Evolutionary conservation across 92 coral and sea anemone species (phyloP).

Genomic region (Metridium senile): DNA sequence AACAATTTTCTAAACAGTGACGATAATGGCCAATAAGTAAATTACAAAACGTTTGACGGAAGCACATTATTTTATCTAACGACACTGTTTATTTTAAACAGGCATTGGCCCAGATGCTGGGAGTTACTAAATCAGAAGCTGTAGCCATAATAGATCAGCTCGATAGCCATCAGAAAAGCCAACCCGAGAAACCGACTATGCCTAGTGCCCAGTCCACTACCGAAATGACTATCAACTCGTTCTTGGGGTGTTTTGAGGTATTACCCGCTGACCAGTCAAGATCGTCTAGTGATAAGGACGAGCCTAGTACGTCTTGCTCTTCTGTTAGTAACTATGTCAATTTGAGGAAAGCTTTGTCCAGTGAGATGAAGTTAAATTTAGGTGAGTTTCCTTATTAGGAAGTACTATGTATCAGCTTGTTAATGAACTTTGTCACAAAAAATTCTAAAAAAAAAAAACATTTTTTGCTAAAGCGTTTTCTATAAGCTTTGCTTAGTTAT

Average conservation of each 20-base stretch:
- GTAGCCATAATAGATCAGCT: slow-evolving; percentile 63
- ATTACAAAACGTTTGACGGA: too few relatives aligned
- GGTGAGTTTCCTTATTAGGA: slow-evolving; percentile 46
- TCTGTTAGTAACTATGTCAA: slow-evolving; percentile 25
- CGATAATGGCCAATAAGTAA: too few relatives aligned
- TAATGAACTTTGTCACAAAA: too few relatives aligned
- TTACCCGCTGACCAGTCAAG: slow-evolving; percentile 39
- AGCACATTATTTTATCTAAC: too few relatives aligned
- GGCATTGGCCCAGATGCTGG: slow-evolving; percentile 74
- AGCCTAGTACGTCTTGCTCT: slow-evolving; percentile 50
- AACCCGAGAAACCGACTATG: slow-evolving; percentile 16
- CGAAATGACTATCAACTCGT: slow-evolving; percentile 62
- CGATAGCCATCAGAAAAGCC: slow-evolving; percentile 31
- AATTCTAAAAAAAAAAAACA: too few relatives aligned
- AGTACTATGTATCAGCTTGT: neutral
- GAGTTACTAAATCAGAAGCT: slow-evolving; percentile 86
- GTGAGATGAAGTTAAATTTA: slow-evolving; percentile 63
- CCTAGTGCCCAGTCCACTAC: slow-evolving; percentile 21
- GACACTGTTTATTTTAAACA: too few relatives aligned
- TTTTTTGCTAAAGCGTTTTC: too few relatives aligned
- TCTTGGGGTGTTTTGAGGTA: slow-evolving; percentile 91
- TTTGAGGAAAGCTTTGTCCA: slow-evolving; percentile 72
- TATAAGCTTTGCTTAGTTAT: too few relatives aligned
- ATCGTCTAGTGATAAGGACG: slow-evolving; percentile 31
- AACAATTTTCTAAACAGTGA: too few relatives aligned